phyloP scores from a whole-genome alignment of 1,140 invertebrate genomes.

The Drosophila equinoxialis region DNA sequence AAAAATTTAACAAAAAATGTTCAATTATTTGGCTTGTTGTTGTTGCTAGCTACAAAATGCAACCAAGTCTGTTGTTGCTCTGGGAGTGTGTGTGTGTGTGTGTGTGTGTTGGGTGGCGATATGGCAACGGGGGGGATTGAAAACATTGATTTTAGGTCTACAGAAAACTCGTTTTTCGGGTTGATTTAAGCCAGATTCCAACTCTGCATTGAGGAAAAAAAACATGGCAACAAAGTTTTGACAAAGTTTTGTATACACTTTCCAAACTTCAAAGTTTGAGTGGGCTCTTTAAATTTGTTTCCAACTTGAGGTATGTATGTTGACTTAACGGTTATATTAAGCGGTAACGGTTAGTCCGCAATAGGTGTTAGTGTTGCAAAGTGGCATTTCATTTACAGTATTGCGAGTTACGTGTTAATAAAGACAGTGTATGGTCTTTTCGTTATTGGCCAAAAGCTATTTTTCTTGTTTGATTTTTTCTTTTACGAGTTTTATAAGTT shows the following conservation, averaged over 20 bases:
- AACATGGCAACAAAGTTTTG: conserved; percentile 21
- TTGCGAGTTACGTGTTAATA: not conserved
- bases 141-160: conserved; percentile 61
- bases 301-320: not conserved
- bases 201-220: conserved; percentile 2
- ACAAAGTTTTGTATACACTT: conserved; percentile 40
- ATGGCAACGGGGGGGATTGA: not conserved
- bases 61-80: conserved; percentile 24
- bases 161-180: conserved; percentile 59
- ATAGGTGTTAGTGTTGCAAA: not conserved
- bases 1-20: conserved; percentile 29
- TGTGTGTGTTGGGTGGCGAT: not conserved
- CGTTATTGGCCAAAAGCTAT: conserved; percentile 19
- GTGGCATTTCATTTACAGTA: not conserved
- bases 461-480: conserved; percentile 19
- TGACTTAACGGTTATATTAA: not conserved
- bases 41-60: conserved; percentile 48
- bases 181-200: conserved; percentile 62
- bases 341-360: too few relatives aligned
- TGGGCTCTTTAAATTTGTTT: not conserved
- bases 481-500: conserved; percentile 60
- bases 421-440: conserved; percentile 28
- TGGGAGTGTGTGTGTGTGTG: conserved; percentile 19
- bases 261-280: conserved; percentile 13
- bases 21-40: conserved; percentile 60